Evolutionary conservation across 2,888 invertebrate species (phyloP).

Genomic region (Yponomeuta plumbellus): DNA sequence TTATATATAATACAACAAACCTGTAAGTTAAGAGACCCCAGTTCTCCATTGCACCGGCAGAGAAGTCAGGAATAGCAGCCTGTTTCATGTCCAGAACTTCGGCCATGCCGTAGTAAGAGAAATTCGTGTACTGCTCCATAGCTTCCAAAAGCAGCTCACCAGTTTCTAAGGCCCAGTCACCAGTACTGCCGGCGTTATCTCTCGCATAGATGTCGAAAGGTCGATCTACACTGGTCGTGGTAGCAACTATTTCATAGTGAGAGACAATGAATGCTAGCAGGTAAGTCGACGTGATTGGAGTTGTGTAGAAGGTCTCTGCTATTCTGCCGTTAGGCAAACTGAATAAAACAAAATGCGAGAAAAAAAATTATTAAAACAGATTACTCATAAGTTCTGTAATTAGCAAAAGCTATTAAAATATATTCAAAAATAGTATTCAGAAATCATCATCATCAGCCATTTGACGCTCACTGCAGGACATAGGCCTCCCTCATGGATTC

Average conservation of each 20-base stretch:
- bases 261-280: constrained; percentile 90
- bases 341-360: constrained; percentile 19
- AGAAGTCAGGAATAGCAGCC: constrained; percentile 87
- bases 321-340: constrained; percentile 39
- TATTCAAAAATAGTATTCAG: too few relatives aligned
- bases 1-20: constrained; percentile 36
- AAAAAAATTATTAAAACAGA: neutral
- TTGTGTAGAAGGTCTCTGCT: constrained; percentile 68
- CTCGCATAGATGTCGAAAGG: constrained; percentile 66
- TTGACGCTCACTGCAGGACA: too few relatives aligned
- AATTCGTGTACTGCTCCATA: constrained; percentile 77
- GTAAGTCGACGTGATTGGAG: constrained; percentile 86
- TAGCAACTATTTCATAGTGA: constrained; percentile 72
- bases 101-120: constrained; percentile 71
- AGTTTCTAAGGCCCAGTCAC: constrained; percentile 59
- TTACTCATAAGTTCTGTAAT: too few relatives aligned
- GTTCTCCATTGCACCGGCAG: constrained; percentile 90
- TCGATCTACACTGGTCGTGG: constrained; percentile 27
- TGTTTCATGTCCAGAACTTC: constrained; percentile 76
- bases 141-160: constrained; percentile 62
- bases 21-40: constrained; percentile 89
- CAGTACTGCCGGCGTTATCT: constrained; percentile 51
- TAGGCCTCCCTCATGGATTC: too few relatives aligned
- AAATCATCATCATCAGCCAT: too few relatives aligned
- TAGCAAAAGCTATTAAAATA: too few relatives aligned